Evolutionary conservation across 2,888 invertebrate species (phyloP).

Genomic region (Brenthis ino): DNA sequence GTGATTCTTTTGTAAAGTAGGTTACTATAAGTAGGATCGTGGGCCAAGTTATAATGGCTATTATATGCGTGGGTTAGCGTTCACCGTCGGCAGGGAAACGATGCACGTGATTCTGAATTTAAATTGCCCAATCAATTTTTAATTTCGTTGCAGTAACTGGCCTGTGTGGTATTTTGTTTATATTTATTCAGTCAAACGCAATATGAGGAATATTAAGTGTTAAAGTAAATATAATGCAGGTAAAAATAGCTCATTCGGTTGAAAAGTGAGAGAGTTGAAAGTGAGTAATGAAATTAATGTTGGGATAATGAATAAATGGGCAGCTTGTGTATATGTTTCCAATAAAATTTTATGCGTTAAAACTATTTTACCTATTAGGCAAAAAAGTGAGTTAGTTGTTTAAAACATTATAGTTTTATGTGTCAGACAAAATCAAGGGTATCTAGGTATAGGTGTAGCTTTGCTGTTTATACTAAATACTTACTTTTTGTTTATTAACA

Average conservation of each 20-base stretch:
- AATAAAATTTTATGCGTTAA: no score
- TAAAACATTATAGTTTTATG: no score
- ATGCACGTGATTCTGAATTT: constrained; percentile 71
- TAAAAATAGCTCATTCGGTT: not conserved
- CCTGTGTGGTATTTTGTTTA: constrained; percentile 32
- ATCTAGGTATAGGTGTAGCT: no score
- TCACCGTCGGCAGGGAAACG: constrained; percentile 53
- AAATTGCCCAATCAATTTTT: constrained; percentile 75
- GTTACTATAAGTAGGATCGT: constrained; percentile 28
- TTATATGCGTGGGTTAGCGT: constrained; percentile 50
- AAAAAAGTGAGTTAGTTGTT: no score
- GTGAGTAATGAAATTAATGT: not conserved
- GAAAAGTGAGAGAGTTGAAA: no score
- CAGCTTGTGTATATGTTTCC: no score
- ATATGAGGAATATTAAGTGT: constrained; percentile 29
- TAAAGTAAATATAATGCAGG: not conserved
- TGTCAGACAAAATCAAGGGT: no score
- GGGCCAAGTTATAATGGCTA: constrained; percentile 50
- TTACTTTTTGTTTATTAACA: no score
- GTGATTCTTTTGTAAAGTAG: constrained; percentile 25
- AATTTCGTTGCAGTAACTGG: constrained; percentile 60
- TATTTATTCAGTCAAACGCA: constrained; percentile 29
- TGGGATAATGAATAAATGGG: not conserved
- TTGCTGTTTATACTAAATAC: no score
- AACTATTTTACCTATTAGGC: no score